These are phyloP conservation scores for Amblyraja radiata DNA, from an alignment of 2,797 vertebrate species.

Conservation along the genomic window DNA sequence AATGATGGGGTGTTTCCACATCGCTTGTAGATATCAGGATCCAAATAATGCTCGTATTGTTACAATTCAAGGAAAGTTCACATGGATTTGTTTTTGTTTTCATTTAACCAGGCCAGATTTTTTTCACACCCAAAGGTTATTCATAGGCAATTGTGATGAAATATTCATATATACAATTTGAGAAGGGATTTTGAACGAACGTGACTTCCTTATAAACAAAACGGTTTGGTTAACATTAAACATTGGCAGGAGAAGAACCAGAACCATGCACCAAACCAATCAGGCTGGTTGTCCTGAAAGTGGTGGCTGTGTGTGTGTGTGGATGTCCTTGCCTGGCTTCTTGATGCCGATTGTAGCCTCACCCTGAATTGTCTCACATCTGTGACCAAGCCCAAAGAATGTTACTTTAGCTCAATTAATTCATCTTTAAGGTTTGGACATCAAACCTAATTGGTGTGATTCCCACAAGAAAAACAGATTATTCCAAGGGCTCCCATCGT, in stretches of 20 bases:
- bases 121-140: not conserved
- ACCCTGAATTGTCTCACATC: not conserved
- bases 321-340: not conserved
- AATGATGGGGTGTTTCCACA: not conserved
- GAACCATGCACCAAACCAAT: slow-evolving; percentile 24
- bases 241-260: not conserved
- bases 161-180: slow-evolving; percentile 12
- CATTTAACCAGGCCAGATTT: not conserved
- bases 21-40: not conserved
- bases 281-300: not conserved
- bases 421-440: not conserved
- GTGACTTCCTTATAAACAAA: not conserved
- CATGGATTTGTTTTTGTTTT: not conserved
- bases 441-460: not conserved
- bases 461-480: not conserved
- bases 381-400: not conserved
- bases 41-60: not conserved
- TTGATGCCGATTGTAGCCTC: not conserved
- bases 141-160: slow-evolving; percentile 6
- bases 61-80: slow-evolving; percentile 15
- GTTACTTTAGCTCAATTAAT: not conserved
- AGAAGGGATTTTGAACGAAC: not conserved
- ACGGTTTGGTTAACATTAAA: not conserved
- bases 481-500: not conserved
- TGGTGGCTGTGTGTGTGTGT: not conserved